phyloP scores from a whole-genome alignment of 2,797 vertebrate species.

The Gambusia yucatana region DNA sequence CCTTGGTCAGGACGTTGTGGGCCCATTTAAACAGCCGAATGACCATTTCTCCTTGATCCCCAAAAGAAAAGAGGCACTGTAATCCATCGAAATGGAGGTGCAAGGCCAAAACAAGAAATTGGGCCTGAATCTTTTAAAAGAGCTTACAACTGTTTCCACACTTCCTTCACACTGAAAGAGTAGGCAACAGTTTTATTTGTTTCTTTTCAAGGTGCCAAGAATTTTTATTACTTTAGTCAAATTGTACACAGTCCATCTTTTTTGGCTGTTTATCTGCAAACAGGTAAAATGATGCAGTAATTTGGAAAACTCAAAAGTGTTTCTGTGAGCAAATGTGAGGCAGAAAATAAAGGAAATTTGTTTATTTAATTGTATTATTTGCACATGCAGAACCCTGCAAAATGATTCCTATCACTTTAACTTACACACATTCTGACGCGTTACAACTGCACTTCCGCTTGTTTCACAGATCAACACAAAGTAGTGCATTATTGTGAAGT shows the following conservation, averaged over 20 bases:
- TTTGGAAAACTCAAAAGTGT: not conserved
- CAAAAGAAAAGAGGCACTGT: not conserved
- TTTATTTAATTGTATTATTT: not conserved
- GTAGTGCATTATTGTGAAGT: not conserved
- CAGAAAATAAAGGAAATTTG: too few species aligned
- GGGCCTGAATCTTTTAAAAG: slow-evolving; percentile 8
- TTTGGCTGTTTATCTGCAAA: not conserved
- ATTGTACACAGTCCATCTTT: not conserved
- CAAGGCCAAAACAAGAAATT: not conserved
- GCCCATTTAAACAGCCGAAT: not conserved
- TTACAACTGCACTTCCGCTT: not conserved
- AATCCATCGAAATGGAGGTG: not conserved
- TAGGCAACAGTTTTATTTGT: not conserved
- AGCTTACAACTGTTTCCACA: slow-evolving; percentile 16
- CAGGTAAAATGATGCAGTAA: not conserved
- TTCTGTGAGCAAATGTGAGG: not conserved
- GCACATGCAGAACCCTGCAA: not conserved
- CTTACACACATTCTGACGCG: not conserved
- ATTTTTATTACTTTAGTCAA: not conserved
- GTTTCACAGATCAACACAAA: not conserved
- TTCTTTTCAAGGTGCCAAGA: not conserved
- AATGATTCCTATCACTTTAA: not conserved
- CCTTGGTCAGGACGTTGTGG: not conserved
- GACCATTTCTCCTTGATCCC: slow-evolving; percentile 4
- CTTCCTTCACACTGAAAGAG: slow-evolving; percentile 5